A percentile compares a stretch with the other conserved stretches of the same genome.
These are phyloP conservation scores for Anodontia alba DNA, from an alignment of 2,888 invertebrate genomes.

Conservation along the genomic window DNA sequence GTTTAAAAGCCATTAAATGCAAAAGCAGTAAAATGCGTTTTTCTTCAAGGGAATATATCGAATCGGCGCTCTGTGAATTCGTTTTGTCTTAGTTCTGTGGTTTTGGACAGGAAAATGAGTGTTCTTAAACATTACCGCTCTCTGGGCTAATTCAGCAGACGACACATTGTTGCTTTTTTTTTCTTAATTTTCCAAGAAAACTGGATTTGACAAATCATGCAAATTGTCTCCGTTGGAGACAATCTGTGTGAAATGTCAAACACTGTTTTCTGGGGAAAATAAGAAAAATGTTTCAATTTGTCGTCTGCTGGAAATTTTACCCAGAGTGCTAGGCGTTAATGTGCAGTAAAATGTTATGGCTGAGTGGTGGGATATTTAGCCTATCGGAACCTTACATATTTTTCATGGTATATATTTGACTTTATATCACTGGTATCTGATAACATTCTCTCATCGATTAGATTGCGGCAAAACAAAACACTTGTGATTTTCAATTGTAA, in stretches of 20 bases:
- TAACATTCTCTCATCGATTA: conserved; percentile 43
- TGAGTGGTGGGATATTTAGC: conserved; percentile 61
- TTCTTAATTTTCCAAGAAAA: too few species aligned
- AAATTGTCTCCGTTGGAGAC: too few species aligned
- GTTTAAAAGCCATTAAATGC: conserved; percentile 55
- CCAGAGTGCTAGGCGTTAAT: too few species aligned
- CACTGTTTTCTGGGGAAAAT: too few species aligned
- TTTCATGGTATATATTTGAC: conserved; percentile 59
- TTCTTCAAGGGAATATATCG: conserved; percentile 48
- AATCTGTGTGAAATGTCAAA: too few species aligned
- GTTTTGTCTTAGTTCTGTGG: conserved; percentile 56
- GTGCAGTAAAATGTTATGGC: conserved; percentile 60
- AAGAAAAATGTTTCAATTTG: too few species aligned
- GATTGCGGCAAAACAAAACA: conserved; percentile 27
- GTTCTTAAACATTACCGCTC: too few species aligned
- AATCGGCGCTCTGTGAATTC: conserved; percentile 58
- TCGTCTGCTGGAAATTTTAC: too few species aligned
- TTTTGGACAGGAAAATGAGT: conserved; percentile 54
- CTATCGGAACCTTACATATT: conserved; percentile 56
- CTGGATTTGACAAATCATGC: too few species aligned
- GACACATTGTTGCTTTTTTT: too few species aligned
- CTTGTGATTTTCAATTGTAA: conserved; percentile 15
- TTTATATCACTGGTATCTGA: conserved; percentile 40
- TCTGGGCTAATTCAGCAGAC: too few species aligned
- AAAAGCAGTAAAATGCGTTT: conserved; percentile 57